Evolutionary conservation across 2,113 vertebrate genomes (phyloP), one percentile per base, ranked within the genome.

Genomic region (Motacilla tschutschensis): DNA sequence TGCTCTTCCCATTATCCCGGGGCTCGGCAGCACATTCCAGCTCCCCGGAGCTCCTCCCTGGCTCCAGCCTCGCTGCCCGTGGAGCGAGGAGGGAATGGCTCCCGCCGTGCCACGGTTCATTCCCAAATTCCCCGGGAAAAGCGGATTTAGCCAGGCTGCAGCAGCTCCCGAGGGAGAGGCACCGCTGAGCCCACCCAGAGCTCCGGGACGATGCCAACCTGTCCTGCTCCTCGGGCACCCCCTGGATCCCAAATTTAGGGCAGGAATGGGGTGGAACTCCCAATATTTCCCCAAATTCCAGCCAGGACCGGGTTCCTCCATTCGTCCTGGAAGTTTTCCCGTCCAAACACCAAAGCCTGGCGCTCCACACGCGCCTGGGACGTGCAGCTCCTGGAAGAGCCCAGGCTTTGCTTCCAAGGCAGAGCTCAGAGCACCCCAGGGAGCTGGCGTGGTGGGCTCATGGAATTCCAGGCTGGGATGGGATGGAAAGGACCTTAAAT

Each of bases 151-250:
- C 10, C 51, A 0, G 67, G 50, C 38, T 70, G 7, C 50, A 9
- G 38, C 65, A 10, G 65, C 50, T 20, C 50, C 0, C 22, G 1
- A 19, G 66, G 0, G 17, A 9, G 17, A 5, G 26, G 17, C 2
- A 50, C 38, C 50, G 3, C 13, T 2, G 51, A 55, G 12, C 40
- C 67, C 50, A 5, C 17, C 10, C 17, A 4, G 12, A 3, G 8
- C 28, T 14, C 47, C 1, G 1, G 3, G 2, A 6, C 3, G 11
- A n/a, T 4, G 29, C 12, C 1, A 1, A 16, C 10, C 33, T 35
- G 4, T 28, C 3, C 67, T 10, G 40, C 31, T 35, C 40, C 69
- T 5, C 0, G 17, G 18, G 69, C 51, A 21, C 16, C 48, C 51
- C 53, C 53, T 4, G 10, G n/a, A 35, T 57, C 33, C 33, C 33